Base-by-base conservation (phyloP, 1,140 invertebrate species). In the Akabosia matsudoensis region DNA sequence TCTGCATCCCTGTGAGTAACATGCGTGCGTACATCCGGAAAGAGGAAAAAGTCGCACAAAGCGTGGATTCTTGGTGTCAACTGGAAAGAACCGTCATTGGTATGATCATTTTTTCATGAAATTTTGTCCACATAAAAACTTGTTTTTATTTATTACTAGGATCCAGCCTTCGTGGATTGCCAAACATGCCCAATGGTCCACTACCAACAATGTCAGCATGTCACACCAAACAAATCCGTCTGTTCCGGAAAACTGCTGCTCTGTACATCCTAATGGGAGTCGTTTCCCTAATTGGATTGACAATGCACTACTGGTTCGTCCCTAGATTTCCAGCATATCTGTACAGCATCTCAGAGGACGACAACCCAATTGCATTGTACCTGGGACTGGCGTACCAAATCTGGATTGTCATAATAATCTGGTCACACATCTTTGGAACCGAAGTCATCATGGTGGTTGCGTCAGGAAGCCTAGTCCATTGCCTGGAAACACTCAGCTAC, bases 111-210 rank as follows among this genome's bases (percentile, higher is more conserved):
- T 10, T 30, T 30, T 67, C 7, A 28, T 16, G 28, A 30, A 67
- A 67, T 67, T 61, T 4, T 61, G 13, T 61, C 13, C 4, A 22
- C 7, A 61, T 22, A 13, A 73, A 13, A 28, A 33, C 54, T 37
- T 64, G 67, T 74, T 73, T 61, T 2, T 56, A 1, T 71, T 73
- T 34, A 70, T 28, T 70, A 14, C 45, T 51, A 80, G 79, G 80
- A 0, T 81, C 80, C 0, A 75, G 76, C 33, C 78, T 81, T n/a
- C 37, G 80, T 7, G 76, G 77, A 61, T 24, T 81, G 61, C 37
- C 78, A 7, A 81, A 79, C 31, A 79, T 81, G 56, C 78, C 74
- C n/a, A 79, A 76, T 34, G 78, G 80, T 28, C 80, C 80, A n/a
- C 16, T 79, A 2, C 80, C 78, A 28, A 73, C 78, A 51, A 81